Base-by-base conservation (phyloP, 2,888 invertebrate genomes). In the Meloe dianella region DNA sequence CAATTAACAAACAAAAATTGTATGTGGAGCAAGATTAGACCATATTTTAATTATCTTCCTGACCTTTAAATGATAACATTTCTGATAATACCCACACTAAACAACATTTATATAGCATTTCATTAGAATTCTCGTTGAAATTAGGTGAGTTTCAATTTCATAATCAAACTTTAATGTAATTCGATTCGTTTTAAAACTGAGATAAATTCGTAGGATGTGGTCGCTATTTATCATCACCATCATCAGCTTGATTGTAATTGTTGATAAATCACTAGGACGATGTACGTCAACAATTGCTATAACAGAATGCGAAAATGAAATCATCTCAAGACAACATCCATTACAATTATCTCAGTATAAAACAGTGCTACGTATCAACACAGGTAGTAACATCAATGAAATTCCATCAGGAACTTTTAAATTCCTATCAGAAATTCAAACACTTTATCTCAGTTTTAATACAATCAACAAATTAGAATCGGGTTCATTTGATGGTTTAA, bases 391-490 rank as follows among this genome's bases (percentile, higher is more conserved):
- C 22, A 60, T 66, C 17, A 60, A 58, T 10, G 64, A 64, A 56
- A 51, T 69, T 20, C 64, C 69, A n/a, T 14, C 64, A 51, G 69
- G 66, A 54, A 57, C 69, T 7, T 69, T 69, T 32, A 54, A 61
- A 12, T 41, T 62, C 20, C 20, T 69, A 41, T 66, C 69, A 41
- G 64, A 66, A 61, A 51, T 69, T 47, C 60, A 35, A 35, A 64
- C 61, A 60, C 69, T 69, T 62, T 66, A 69, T 56, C 62, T 69
- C 41, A 69, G 66, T 69, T 69, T 66, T 63, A 69, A 64, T 62
- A 54, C 64, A 64, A 66, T 69, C 57, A 64, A 60, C 32, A 58
- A 60, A 54, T 57, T 69, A 57, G 61, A 66, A 61, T 57, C 61
- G 7, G 66, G 66, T 4, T 41, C 66, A 14, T 69, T 69, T 57